These are phyloP conservation scores for Villa cingulata DNA, from an alignment of 2,888 invertebrate genomes.

Conservation along the genomic window DNA sequence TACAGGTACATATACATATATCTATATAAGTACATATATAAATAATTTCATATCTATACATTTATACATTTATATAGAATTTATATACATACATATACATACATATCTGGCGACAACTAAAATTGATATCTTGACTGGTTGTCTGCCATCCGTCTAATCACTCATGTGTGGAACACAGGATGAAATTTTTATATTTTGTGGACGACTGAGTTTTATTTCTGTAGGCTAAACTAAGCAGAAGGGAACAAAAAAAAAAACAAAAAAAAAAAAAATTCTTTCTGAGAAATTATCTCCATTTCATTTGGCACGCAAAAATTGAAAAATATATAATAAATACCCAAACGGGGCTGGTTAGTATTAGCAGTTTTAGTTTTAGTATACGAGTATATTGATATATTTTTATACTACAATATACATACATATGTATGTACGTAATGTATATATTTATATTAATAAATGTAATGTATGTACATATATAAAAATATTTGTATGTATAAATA, in stretches of 20 bases:
- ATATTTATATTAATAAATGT: too few relatives aligned
- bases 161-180: neutral
- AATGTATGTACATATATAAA: too few relatives aligned
- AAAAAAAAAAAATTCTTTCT: neutral
- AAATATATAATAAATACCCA: neutral
- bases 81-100: too few relatives aligned
- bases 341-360: neutral
- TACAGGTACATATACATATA: too few relatives aligned
- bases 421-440: too few relatives aligned
- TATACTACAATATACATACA: too few relatives aligned
- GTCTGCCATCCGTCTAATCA: slow-evolving; percentile 1
- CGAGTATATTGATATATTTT: too few relatives aligned
- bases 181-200: slow-evolving; percentile 5
- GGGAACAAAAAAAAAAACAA: too few relatives aligned
- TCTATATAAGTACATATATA: too few relatives aligned
- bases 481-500: too few relatives aligned
- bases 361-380: neutral
- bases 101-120: neutral
- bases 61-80: too few relatives aligned
- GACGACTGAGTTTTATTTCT: slow-evolving; percentile 1
- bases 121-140: slow-evolving; percentile 3
- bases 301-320: slow-evolving; percentile 2
- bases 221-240: neutral
- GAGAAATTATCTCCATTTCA: slow-evolving; percentile 2
- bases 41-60: too few relatives aligned